Conservation (phyloP, 1,140 invertebrate genomes). For the Hestina assimilis region DNA sequence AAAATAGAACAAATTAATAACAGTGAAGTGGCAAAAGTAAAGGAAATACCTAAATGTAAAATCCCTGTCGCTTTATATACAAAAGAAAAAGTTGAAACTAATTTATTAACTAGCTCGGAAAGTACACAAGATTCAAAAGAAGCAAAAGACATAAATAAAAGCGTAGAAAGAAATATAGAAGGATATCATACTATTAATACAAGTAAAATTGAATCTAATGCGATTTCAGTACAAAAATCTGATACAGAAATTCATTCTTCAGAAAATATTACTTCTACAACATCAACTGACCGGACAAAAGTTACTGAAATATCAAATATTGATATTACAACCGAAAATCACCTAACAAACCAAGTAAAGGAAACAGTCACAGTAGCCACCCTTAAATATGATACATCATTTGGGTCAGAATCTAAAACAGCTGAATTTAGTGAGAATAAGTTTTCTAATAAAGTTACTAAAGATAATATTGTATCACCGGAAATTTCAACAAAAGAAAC, state of each 20-base stretch:
- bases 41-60: slow-evolving; percentile 1
- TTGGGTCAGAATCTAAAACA: neutral
- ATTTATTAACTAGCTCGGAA: neutral
- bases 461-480: neutral
- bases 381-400: neutral
- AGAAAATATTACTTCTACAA: neutral
- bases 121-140: slow-evolving; percentile 2
- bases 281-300: neutral
- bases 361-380: neutral
- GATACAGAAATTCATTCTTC: neutral
- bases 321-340: neutral
- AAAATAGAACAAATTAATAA: neutral
- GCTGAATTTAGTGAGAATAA: neutral
- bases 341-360: neutral
- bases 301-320: neutral
- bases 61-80: neutral
- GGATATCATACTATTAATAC: neutral
- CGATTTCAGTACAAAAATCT: neutral
- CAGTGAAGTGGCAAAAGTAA: neutral
- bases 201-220: neutral
- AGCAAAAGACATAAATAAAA: neutral
- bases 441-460: neutral
- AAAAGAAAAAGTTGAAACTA: neutral
- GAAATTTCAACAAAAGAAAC: neutral
- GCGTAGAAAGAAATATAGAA: neutral